These are phyloP conservation scores for Liparis tanakae DNA, from an alignment of 2,797 vertebrate genomes.

Conservation along the genomic window DNA sequence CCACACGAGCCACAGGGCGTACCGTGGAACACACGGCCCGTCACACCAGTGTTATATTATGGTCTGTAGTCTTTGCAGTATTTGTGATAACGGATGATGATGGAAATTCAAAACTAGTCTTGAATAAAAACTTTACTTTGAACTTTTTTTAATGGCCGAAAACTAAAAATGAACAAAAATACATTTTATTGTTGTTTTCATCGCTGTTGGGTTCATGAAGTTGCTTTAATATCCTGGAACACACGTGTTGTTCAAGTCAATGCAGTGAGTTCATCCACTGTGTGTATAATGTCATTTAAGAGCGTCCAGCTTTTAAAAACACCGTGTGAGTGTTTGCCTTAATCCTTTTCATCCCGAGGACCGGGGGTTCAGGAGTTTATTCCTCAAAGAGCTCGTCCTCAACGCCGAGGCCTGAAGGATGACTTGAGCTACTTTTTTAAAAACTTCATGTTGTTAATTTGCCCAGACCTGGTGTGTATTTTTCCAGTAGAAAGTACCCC, in stretches of 20 bases:
- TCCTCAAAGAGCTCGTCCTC: slow-evolving; percentile 2
- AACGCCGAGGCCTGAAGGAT: neutral
- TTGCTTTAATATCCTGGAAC: neutral
- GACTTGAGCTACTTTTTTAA: neutral
- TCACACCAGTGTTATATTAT: neutral
- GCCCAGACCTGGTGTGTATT: neutral
- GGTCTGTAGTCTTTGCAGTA: neutral
- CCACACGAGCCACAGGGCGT: too few species aligned
- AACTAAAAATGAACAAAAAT: rapidly evolving
- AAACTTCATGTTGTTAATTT: slow-evolving; percentile 23
- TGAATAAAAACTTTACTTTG: neutral
- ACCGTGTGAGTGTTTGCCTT: slow-evolving; percentile 34
- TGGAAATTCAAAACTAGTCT: neutral
- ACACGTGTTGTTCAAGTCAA: slow-evolving; percentile 13
- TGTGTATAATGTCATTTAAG: slow-evolving; percentile 24
- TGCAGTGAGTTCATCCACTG: slow-evolving; percentile 33
- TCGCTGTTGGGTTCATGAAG: neutral
- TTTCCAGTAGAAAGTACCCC: too few species aligned
- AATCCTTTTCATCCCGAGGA: slow-evolving; percentile 28
- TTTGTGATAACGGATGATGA: neutral
- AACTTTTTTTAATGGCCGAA: neutral
- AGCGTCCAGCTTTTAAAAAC: slow-evolving; percentile 26
- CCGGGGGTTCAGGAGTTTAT: slow-evolving; percentile 28
- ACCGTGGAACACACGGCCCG: too few species aligned
- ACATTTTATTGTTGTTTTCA: neutral